Conservation (phyloP, 2,113 vertebrate genomes). For the Zosterops borbonicus region DNA sequence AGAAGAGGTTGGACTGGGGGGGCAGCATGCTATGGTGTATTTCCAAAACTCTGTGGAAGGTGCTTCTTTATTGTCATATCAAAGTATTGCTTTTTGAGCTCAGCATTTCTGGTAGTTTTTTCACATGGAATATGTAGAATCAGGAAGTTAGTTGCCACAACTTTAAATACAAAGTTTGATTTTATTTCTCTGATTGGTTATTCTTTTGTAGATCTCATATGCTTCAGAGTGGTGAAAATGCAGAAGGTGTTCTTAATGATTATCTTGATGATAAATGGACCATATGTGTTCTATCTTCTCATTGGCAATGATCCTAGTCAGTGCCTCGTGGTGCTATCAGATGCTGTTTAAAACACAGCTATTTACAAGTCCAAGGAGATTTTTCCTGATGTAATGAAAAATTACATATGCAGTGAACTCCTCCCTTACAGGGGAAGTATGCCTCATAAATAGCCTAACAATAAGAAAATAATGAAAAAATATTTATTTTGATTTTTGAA, state of each 20-base stretch:
- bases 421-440: neutral
- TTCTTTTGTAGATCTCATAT: neutral
- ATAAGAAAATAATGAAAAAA: neutral
- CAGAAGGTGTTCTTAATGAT: neutral
- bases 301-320: neutral
- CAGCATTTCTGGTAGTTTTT: neutral
- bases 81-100: neutral
- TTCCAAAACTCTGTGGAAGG: neutral
- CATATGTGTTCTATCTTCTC: neutral
- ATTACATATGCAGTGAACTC: neutral
- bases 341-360: neutral
- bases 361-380: neutral
- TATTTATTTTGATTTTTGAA: neutral
- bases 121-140: neutral
- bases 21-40: neutral
- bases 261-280: neutral
- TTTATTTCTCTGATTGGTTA: neutral
- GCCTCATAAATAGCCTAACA: neutral
- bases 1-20: neutral
- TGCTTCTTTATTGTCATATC: neutral
- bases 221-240: neutral
- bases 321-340: neutral
- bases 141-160: neutral
- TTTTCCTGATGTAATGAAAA: neutral
- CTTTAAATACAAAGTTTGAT: neutral